Evolutionary conservation across 2,888 invertebrate species (phyloP).

Genomic region (Neoitamus cyanurus): DNA sequence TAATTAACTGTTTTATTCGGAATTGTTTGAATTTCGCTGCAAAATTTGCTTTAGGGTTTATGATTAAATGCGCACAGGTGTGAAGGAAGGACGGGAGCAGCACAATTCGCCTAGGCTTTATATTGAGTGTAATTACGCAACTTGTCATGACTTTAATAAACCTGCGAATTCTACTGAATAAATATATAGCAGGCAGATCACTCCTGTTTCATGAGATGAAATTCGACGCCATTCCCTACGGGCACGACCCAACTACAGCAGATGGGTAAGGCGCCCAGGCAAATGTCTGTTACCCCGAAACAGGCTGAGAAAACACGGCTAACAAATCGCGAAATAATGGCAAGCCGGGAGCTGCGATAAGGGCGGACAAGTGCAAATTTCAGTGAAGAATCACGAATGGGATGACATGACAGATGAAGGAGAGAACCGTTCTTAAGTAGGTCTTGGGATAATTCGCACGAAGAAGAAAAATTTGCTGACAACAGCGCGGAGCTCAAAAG

Average conservation of each 20-base stretch:
- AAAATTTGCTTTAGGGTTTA: too few species aligned
- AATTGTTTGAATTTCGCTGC: neutral
- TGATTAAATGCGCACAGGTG: neutral
- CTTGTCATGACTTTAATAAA: constrained; percentile 11
- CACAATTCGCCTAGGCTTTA: too few species aligned
- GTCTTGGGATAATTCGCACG: constrained; percentile 14
- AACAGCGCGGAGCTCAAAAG: constrained; percentile 8
- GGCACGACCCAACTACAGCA: neutral
- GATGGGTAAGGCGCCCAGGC: neutral
- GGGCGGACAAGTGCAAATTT: constrained; percentile 12
- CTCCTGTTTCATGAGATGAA: neutral
- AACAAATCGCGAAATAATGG: neutral
- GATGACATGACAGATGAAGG: constrained; percentile 17
- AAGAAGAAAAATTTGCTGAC: constrained; percentile 30
- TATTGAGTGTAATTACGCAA: constrained; percentile 13
- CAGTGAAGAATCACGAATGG: neutral
- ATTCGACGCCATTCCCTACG: neutral
- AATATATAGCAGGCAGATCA: neutral
- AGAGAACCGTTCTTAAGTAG: neutral
- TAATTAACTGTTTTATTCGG: neutral
- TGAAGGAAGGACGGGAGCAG: too few species aligned
- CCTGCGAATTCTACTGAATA: neutral
- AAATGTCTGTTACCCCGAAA: neutral
- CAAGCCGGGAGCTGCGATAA: neutral
- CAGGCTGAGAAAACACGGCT: neutral